phyloP scores from a whole-genome alignment of 2,888 invertebrate genomes.

The Melinopterus prodromus region DNA sequence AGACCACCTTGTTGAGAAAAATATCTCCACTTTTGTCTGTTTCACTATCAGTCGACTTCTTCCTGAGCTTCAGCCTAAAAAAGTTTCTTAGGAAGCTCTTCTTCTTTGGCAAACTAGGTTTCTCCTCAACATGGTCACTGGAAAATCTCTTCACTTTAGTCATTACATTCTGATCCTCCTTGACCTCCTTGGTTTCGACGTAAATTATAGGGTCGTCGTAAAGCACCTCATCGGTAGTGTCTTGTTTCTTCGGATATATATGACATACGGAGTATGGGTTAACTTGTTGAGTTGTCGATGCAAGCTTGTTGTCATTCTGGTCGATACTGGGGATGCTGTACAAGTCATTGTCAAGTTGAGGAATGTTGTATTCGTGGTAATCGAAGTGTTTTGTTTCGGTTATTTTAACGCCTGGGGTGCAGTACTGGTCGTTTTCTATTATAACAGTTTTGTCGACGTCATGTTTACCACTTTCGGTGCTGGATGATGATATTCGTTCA shows the following conservation, averaged over 20 bases:
- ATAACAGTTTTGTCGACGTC: neutral
- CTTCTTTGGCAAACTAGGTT: constrained; percentile 30
- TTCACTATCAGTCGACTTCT: constrained; percentile 7
- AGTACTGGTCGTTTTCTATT: constrained; percentile 35
- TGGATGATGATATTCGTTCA: constrained; percentile 28
- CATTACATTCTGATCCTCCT: neutral
- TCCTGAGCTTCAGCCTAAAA: constrained; percentile 30
- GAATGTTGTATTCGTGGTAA: constrained; percentile 39
- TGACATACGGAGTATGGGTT: constrained; percentile 36
- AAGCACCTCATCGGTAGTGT: neutral
- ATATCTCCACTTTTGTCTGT: constrained; percentile 4
- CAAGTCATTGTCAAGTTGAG: constrained; percentile 28
- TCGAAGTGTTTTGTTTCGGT: constrained; percentile 26
- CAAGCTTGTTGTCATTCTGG: constrained; percentile 37
- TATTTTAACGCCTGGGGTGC: constrained; percentile 29
- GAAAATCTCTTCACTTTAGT: constrained; percentile 7
- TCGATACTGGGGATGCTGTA: constrained; percentile 35
- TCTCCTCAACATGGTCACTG: constrained; percentile 16
- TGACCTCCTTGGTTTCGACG: neutral
- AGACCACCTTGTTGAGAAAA: constrained; percentile 46
- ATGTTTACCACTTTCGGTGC: neutral
- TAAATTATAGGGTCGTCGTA: neutral
- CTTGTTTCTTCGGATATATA: constrained; percentile 26
- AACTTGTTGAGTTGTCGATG: constrained; percentile 7
- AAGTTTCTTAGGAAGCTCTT: constrained; percentile 37